These are phyloP conservation scores for Phocides pigmalion DNA, from an alignment of 1,140 invertebrate genomes.

Conservation along the genomic window DNA sequence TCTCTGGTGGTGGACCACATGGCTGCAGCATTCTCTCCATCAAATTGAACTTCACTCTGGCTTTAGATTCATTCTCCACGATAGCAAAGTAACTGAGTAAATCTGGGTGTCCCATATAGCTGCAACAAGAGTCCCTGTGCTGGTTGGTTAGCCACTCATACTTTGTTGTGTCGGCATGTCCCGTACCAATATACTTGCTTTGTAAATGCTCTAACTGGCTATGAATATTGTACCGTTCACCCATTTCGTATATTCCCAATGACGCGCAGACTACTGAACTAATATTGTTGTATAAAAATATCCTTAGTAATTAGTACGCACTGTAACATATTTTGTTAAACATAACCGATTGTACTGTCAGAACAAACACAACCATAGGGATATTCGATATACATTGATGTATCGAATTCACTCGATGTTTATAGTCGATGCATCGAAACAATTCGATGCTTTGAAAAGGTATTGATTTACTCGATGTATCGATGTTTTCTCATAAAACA, in stretches of 20 bases:
- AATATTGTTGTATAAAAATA: too few species aligned
- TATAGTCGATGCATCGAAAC: too few species aligned
- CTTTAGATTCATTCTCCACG: slow-evolving; percentile 98
- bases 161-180: slow-evolving; percentile 97
- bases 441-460: too few species aligned
- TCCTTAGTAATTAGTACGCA: too few species aligned
- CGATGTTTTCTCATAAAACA: too few species aligned
- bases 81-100: slow-evolving; percentile 97
- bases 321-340: too few species aligned
- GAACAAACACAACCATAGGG: too few species aligned
- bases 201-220: slow-evolving; percentile 99
- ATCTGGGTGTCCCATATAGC: slow-evolving; percentile 98
- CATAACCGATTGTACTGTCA: too few species aligned
- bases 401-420: too few species aligned
- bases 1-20: slow-evolving; percentile 98
- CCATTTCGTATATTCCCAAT: slow-evolving; percentile 93
- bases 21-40: slow-evolving; percentile 99
- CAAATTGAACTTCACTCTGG: slow-evolving; percentile 96
- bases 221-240: slow-evolving; percentile 99
- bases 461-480: too few species aligned
- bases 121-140: slow-evolving; percentile 97
- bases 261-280: too few species aligned
- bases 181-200: slow-evolving; percentile 99
- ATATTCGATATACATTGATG: too few species aligned
- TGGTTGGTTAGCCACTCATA: slow-evolving; percentile 98